Conservation (phyloP, 2,113 vertebrate genomes). For the Lepisosteus oculatus region DNA sequence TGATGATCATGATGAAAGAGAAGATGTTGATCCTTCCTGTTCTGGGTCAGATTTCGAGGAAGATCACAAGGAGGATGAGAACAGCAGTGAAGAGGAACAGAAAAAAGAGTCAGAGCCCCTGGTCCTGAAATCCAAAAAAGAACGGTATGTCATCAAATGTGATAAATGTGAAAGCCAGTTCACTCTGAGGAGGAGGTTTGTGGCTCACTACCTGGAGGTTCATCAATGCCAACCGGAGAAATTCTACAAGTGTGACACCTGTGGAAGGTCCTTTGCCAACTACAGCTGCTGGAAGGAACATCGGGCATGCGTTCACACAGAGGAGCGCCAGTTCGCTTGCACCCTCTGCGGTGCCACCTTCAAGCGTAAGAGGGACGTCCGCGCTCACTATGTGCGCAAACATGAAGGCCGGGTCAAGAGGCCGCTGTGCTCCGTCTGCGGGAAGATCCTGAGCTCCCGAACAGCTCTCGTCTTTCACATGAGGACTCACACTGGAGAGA, state of each 20-base stretch:
- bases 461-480: constrained; percentile 57
- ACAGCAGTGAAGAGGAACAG: background rate
- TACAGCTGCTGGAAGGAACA: constrained; percentile 57
- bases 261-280: constrained; percentile 51
- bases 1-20: background rate
- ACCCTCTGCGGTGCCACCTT: constrained; percentile 50
- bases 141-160: constrained; percentile 33
- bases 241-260: constrained; percentile 52
- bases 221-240: constrained; percentile 51
- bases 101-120: background rate
- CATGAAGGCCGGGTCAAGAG: constrained; percentile 55
- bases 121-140: constrained; percentile 7
- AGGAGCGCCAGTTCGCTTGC: constrained; percentile 58
- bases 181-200: constrained; percentile 36
- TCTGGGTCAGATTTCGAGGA: too few relatives aligned
- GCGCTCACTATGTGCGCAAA: constrained; percentile 42
- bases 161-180: constrained; percentile 51
- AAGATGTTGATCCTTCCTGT: constrained; percentile 10
- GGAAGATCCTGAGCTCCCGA: constrained; percentile 58
- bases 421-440: constrained; percentile 55
- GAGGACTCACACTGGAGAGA: constrained; percentile 57
- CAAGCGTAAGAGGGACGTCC: constrained; percentile 54
- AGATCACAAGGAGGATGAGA: constrained; percentile 21
- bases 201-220: constrained; percentile 46
- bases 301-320: constrained; percentile 42